A percentile compares a stretch with the other conserved stretches of the same genome.
These are phyloP conservation scores for Halictus ligatus DNA, from an alignment of 2,888 invertebrate genomes.

Conservation along the genomic window DNA sequence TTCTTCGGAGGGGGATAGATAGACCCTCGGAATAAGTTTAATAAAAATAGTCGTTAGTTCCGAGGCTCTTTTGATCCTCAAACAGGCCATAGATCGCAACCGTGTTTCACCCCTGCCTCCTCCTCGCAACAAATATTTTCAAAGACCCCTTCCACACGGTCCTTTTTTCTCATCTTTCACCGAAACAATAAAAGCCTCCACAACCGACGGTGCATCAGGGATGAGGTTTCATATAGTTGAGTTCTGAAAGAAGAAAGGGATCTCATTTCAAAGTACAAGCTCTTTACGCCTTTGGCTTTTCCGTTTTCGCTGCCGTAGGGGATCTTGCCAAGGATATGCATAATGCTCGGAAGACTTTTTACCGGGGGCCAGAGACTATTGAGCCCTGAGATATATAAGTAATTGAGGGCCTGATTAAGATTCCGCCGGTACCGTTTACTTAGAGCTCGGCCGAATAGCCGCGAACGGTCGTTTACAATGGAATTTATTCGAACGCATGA, in stretches of 20 bases:
- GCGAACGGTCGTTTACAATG: conserved; percentile 25
- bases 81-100: conserved; percentile 31
- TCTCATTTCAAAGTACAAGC: conserved; percentile 78
- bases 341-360: conserved; percentile 69
- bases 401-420: conserved; percentile 72
- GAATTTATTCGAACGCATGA: conserved; percentile 26
- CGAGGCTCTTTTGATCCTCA: conserved; percentile 48
- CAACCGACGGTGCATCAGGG: conserved; percentile 66
- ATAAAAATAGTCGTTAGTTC: conserved; percentile 35
- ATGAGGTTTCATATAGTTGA: conserved; percentile 77
- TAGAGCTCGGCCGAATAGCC: conserved; percentile 8
- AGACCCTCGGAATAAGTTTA: background rate
- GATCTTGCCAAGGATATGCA: conserved; percentile 74
- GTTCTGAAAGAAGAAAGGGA: conserved; percentile 78
- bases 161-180: conserved; percentile 46
- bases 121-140: conserved; percentile 65
- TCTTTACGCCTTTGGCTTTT: conserved; percentile 79
- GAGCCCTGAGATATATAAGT: conserved; percentile 69
- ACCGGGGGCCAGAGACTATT: conserved; percentile 47
- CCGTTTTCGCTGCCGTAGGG: conserved; percentile 70
- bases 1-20: background rate
- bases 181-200: conserved; percentile 79
- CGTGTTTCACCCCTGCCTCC: conserved; percentile 52
- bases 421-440: conserved; percentile 19
- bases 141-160: conserved; percentile 52